These are phyloP conservation scores for Meganola albula DNA, from an alignment of 2,888 invertebrate species.

Conservation along the genomic window DNA sequence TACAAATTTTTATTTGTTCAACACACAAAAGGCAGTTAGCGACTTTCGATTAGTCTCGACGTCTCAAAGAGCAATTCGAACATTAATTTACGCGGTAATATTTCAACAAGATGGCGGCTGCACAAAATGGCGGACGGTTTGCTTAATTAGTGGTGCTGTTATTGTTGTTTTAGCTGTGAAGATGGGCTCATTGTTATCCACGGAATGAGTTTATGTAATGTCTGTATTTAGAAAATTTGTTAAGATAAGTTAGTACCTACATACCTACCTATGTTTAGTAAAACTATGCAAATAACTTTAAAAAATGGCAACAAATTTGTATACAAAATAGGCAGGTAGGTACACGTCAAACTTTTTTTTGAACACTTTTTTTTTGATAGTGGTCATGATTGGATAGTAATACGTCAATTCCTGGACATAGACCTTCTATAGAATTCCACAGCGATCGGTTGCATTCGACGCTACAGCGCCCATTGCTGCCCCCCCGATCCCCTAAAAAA, in stretches of 20 bases:
- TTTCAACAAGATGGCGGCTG: constrained; percentile 51
- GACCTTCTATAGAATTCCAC: too few relatives aligned
- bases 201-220: constrained; percentile 12
- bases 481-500: too few relatives aligned
- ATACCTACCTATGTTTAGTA: too few relatives aligned
- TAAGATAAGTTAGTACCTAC: constrained; percentile 4
- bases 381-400: too few relatives aligned
- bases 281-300: too few relatives aligned
- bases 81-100: constrained; percentile 59
- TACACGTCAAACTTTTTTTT: too few relatives aligned
- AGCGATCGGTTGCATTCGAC: too few relatives aligned
- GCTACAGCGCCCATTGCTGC: too few relatives aligned
- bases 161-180: constrained; percentile 38
- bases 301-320: too few relatives aligned
- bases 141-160: constrained; percentile 56
- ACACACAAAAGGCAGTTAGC: constrained; percentile 40
- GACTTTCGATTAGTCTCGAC: constrained; percentile 55
- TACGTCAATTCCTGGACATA: too few relatives aligned
- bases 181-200: constrained; percentile 32
- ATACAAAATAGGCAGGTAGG: too few relatives aligned
- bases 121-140: constrained; percentile 32
- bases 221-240: constrained; percentile 24
- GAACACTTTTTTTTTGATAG: too few relatives aligned
- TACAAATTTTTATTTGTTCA: constrained; percentile 37
- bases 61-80: constrained; percentile 64